phyloP scores from a whole-genome alignment of 2,797 vertebrate genomes.

The Clamator glandarius region DNA sequence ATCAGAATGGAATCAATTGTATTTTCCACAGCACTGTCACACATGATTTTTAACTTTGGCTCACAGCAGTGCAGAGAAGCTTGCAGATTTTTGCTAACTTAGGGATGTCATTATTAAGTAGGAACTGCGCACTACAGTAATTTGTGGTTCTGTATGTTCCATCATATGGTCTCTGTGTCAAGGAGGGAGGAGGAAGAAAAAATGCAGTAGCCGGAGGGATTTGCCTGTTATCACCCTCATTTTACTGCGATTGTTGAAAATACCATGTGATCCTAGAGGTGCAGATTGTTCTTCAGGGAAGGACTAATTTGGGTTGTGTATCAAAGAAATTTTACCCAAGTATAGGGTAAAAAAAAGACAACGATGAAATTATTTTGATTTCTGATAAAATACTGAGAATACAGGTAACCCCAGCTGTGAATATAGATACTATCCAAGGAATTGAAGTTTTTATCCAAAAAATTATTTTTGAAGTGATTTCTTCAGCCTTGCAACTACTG shows the following conservation, averaged over 20 bases:
- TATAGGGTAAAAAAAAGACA: neutral
- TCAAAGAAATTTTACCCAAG: slow-evolving; percentile 53
- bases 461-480: neutral
- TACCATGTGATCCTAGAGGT: slow-evolving; percentile 49
- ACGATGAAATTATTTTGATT: slow-evolving; percentile 20
- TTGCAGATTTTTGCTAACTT: slow-evolving; percentile 80
- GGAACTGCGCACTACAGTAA: slow-evolving; percentile 66
- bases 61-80: slow-evolving; percentile 77
- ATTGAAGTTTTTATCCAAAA: slow-evolving; percentile 11
- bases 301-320: slow-evolving; percentile 56
- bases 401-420: neutral
- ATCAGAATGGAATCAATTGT: slow-evolving; percentile 83
- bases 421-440: slow-evolving; percentile 31
- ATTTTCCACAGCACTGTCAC: slow-evolving; percentile 80
- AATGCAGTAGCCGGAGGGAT: slow-evolving; percentile 45
- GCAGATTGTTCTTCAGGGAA: slow-evolving; percentile 44
- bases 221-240: slow-evolving; percentile 63
- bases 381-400: slow-evolving; percentile 37
- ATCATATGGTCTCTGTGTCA: slow-evolving; percentile 50
- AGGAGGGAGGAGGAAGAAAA: slow-evolving; percentile 52
- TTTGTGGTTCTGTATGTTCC: slow-evolving; percentile 73
- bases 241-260: slow-evolving; percentile 67
- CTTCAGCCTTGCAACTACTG: neutral
- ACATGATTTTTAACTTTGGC: slow-evolving; percentile 81
- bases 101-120: slow-evolving; percentile 80